Percentiles rank a stretch among this genome's conserved stretches.
These are phyloP conservation scores for Meghimatium bilineatum DNA, from an alignment of 2,888 invertebrate species.

Conservation along the genomic window DNA sequence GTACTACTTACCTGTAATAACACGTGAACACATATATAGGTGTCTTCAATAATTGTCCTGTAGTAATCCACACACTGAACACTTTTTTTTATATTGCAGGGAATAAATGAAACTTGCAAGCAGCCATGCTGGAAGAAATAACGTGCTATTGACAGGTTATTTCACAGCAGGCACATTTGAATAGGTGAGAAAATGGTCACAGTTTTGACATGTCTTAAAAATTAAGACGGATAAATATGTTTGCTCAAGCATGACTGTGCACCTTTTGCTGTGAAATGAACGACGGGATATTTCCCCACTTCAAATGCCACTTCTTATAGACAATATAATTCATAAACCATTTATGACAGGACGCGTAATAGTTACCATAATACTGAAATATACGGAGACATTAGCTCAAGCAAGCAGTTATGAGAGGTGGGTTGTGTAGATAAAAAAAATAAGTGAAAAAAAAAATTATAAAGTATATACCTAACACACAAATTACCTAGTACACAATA, in stretches of 20 bases:
- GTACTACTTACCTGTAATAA: too few species aligned
- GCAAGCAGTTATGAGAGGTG: too few species aligned
- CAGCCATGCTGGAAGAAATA: neutral
- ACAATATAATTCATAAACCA: neutral
- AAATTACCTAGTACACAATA: too few species aligned
- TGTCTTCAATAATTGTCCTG: too few species aligned
- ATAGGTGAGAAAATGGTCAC: conserved; percentile 15
- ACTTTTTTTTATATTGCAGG: too few species aligned
- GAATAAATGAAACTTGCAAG: too few species aligned
- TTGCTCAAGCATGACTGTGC: neutral
- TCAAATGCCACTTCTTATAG: neutral
- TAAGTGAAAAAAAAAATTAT: too few species aligned
- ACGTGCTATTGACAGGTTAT: neutral
- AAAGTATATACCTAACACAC: too few species aligned
- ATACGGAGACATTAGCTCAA: neutral
- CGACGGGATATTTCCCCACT: neutral
- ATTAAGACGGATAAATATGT: neutral
- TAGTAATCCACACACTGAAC: too few species aligned
- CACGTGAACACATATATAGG: too few species aligned
- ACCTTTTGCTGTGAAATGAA: neutral
- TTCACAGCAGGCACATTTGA: neutral
- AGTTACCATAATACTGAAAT: neutral
- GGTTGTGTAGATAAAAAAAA: too few species aligned
- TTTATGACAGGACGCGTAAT: neutral
- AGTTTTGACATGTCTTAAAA: neutral